Evolutionary conservation across 2,888 invertebrate species (phyloP).

Genomic region (Cephus sareptanus): DNA sequence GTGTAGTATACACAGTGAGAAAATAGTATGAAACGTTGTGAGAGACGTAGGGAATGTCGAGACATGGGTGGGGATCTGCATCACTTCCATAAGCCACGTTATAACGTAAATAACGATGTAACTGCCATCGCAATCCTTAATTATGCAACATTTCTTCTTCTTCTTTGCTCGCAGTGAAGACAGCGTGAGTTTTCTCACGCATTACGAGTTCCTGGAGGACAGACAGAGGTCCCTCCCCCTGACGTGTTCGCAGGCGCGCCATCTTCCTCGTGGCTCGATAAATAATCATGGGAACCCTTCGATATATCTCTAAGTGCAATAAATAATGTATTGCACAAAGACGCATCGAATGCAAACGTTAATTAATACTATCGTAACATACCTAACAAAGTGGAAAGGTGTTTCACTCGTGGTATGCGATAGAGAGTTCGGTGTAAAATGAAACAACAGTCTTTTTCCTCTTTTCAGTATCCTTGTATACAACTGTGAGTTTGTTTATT

Average conservation of each 20-base stretch:
- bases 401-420: no score
- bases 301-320: no score
- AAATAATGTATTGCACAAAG: no score
- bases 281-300: no score
- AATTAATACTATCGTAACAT: no score
- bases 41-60: conserved; percentile 29
- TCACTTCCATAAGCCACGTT: conserved; percentile 17
- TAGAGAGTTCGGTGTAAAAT: no score
- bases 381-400: no score
- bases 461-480: no score
- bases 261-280: neutral
- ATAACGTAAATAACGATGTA: conserved; percentile 27
- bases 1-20: neutral
- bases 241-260: conserved; percentile 28
- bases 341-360: no score
- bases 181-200: conserved; percentile 56
- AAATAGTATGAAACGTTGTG: conserved; percentile 8
- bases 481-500: no score
- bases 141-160: conserved; percentile 54
- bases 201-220: conserved; percentile 23
- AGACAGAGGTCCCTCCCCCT: neutral
- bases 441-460: no score
- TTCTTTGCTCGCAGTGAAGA: conserved; percentile 27
- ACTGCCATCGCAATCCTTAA: conserved; percentile 54
- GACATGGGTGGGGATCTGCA: conserved; percentile 18